These are phyloP conservation scores for Nanorana parkeri DNA, from an alignment of 2,113 vertebrate genomes.

Conservation along the genomic window DNA sequence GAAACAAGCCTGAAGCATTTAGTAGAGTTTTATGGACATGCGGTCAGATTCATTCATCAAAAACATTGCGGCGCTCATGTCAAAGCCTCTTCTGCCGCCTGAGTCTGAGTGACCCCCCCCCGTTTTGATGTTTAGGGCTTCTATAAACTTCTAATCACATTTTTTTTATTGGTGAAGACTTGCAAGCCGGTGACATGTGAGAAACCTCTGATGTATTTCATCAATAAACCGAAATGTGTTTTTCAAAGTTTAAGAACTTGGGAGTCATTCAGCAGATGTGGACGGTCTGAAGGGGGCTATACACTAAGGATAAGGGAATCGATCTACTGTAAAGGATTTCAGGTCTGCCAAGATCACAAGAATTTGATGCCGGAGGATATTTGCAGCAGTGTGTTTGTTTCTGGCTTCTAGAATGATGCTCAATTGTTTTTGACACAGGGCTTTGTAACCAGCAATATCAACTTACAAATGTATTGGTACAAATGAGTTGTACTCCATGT, in stretches of 20 bases:
- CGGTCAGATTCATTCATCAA: constrained; percentile 5
- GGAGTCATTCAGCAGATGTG: constrained; percentile 3
- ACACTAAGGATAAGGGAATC: too few relatives aligned
- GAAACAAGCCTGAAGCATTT: constrained; percentile 15
- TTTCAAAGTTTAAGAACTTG: neutral
- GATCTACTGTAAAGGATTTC: too few relatives aligned
- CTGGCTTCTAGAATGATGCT: too few relatives aligned
- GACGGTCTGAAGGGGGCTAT: neutral
- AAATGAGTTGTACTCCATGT: too few relatives aligned
- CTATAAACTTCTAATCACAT: neutral
- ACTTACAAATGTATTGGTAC: too few relatives aligned
- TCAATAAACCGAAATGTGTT: neutral
- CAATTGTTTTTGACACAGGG: too few relatives aligned
- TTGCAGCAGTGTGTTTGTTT: too few relatives aligned
- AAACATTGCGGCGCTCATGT: constrained; percentile 9
- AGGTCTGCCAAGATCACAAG: too few relatives aligned
- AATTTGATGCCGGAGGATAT: too few relatives aligned
- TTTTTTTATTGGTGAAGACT: constrained; percentile 5
- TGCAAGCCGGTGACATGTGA: neutral
- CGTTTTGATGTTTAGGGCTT: neutral
- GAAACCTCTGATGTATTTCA: constrained; percentile 3
- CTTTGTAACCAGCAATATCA: too few relatives aligned
- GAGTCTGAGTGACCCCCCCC: neutral
- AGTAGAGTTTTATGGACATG: neutral
- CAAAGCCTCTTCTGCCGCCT: neutral